Percentiles rank a stretch among this genome's conserved stretches.
Evolutionary conservation across 2,113 vertebrate species (phyloP).

Genomic region (Macaca mulatta): DNA sequence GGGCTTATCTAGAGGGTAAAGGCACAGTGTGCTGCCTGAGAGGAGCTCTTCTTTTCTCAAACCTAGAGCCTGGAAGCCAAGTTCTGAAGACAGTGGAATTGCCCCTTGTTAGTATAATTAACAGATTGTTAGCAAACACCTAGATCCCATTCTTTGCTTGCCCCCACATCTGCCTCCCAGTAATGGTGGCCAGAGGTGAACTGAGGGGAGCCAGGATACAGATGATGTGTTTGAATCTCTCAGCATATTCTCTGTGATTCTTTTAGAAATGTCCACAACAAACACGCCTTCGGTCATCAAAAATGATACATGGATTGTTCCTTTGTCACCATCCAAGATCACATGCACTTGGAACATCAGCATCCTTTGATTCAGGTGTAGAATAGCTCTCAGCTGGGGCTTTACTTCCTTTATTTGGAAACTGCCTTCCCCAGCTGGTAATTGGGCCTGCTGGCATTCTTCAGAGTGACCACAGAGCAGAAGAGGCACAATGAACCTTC

Average conservation of each 20-base stretch:
- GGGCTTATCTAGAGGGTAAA: accelerated
- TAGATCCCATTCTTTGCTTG: neutral
- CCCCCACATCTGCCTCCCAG: neutral
- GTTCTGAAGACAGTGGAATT: neutral
- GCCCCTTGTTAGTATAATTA: too few species aligned
- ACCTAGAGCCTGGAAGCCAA: neutral
- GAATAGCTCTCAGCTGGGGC: neutral
- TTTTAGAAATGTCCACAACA: neutral
- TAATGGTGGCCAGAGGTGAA: neutral
- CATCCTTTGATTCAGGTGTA: neutral
- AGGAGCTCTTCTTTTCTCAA: neutral
- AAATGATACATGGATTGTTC: neutral
- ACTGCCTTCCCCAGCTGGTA: neutral
- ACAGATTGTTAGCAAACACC: neutral
- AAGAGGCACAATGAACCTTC: neutral
- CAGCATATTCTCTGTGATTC: accelerated
- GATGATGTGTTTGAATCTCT: neutral
- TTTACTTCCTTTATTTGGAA: neutral
- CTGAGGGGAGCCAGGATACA: neutral
- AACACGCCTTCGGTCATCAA: neutral
- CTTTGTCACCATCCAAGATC: neutral
- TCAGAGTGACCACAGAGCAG: neutral
- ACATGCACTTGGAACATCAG: neutral
- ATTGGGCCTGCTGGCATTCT: neutral
- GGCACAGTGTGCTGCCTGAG: neutral